These are phyloP conservation scores for Narcine bancroftii DNA, from an alignment of 2,113 vertebrate species.

Conservation along the genomic window DNA sequence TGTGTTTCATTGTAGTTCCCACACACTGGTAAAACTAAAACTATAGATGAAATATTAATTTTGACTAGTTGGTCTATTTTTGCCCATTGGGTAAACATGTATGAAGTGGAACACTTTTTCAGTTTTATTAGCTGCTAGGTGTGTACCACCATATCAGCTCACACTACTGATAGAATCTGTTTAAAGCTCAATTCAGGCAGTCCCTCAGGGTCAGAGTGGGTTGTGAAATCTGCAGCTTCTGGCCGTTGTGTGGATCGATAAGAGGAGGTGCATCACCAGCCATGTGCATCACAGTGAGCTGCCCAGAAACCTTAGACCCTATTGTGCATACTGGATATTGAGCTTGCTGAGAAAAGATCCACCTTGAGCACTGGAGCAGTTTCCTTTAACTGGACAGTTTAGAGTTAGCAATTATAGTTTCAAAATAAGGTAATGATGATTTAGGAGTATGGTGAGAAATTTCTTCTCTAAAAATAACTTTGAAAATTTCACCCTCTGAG, in stretches of 20 bases:
- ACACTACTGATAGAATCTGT: no score
- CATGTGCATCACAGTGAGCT: no score
- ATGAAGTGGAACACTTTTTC: neutral
- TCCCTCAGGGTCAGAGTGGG: no score
- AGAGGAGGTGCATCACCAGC: no score
- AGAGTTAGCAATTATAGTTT: neutral
- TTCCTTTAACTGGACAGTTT: neutral
- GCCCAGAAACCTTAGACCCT: neutral
- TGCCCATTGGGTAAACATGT: neutral
- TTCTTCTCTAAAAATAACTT: no score
- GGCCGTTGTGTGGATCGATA: no score
- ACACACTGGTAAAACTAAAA: neutral
- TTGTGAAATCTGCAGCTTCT: neutral
- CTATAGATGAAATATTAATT: neutral
- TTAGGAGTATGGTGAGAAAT: no score
- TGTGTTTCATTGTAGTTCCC: neutral
- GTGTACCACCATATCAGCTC: no score
- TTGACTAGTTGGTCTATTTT: neutral
- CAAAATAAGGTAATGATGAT: neutral
- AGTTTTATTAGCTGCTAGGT: neutral
- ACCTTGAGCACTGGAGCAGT: no score
- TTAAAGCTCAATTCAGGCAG: no score
- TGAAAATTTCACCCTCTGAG: no score
- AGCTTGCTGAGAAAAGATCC: no score
- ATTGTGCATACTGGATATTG: neutral